Base-by-base conservation (phyloP, 2,888 invertebrate genomes). In the Erebia palarica region DNA sequence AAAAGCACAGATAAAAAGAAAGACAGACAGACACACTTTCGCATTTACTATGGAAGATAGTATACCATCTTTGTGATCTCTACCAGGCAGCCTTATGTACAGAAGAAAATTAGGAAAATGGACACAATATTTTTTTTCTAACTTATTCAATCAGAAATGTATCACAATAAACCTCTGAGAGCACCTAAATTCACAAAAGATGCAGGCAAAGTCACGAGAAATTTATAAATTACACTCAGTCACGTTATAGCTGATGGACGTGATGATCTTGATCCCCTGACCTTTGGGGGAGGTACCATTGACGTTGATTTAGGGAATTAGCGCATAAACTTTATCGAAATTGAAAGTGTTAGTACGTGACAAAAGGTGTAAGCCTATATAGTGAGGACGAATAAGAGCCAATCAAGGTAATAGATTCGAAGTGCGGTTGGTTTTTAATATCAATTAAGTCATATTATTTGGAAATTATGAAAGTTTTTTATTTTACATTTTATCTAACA, bases 201-300 rank as follows among this genome's bases (percentile, higher is more conserved):
- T 36, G 1, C 58, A 59, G 36, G 42, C 60, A 60, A 42, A 44
- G 60, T 60, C 60, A 4, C 60, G 16, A 16, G n/a, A 16, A 60
- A 60, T 44, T 3, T 16, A 10, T 60, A 44, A 68, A 65, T 72
- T 65, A 65, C 58, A 70, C 72, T 71, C 53, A 55, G 44, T 75
- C 73, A 75, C 73, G 73, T 63, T 51, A 65, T 47, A 58, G 53
- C 51, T 13, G 59, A 67, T 49, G 63, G 16, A 67, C 73, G 69
- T 59, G 66, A 59, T 55, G 64, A 44, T 57, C 51, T 49, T 64
- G 66, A 65, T 58, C 70, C 70, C 71, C 59, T 70, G 70, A 69
- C 69, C 67, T 71, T 70, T 68, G 51, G 70, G 67, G 67, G 69
- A 59, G 59, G 49, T 27, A 42, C 58, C 68, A 63, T 63, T 69